Evolutionary conservation across 2,797 vertebrate species (phyloP).

Genomic region (Loriculus beryllinus): DNA sequence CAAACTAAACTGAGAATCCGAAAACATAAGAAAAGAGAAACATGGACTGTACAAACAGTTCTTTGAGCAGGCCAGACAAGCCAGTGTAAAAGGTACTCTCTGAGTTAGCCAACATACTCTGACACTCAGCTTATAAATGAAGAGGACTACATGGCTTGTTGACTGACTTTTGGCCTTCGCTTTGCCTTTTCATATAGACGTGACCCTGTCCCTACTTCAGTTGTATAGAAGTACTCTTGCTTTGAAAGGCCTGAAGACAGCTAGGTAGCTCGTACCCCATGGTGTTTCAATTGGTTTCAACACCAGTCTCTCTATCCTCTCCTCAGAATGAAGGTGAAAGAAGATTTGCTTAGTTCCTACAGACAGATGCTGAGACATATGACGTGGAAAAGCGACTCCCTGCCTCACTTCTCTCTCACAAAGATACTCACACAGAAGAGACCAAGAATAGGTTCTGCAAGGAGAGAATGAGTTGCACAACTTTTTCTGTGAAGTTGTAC

Average conservation of each 20-base stretch:
- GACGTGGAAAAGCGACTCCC: neutral
- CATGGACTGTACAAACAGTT: neutral
- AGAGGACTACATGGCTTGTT: neutral
- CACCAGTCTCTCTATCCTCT: neutral
- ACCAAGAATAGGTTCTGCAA: neutral
- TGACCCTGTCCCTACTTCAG: neutral
- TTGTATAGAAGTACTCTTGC: neutral
- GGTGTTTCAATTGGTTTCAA: neutral
- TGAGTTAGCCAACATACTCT: neutral
- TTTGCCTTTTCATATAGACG: neutral
- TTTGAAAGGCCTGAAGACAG: neutral
- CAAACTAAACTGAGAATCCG: constrained; percentile 15
- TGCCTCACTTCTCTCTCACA: neutral
- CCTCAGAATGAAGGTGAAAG: neutral
- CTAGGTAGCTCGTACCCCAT: neutral
- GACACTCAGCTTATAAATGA: neutral
- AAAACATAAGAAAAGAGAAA: constrained; percentile 29
- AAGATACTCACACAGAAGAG: neutral
- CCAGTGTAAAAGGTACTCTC: neutral
- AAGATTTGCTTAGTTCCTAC: neutral
- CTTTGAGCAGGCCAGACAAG: neutral
- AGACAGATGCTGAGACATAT: neutral
- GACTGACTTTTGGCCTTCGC: neutral
- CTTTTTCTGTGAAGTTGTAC: neutral
- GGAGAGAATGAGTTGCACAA: neutral